Evolutionary conservation across 2,113 vertebrate species (phyloP).

Genomic region (Spermophilus dauricus): DNA sequence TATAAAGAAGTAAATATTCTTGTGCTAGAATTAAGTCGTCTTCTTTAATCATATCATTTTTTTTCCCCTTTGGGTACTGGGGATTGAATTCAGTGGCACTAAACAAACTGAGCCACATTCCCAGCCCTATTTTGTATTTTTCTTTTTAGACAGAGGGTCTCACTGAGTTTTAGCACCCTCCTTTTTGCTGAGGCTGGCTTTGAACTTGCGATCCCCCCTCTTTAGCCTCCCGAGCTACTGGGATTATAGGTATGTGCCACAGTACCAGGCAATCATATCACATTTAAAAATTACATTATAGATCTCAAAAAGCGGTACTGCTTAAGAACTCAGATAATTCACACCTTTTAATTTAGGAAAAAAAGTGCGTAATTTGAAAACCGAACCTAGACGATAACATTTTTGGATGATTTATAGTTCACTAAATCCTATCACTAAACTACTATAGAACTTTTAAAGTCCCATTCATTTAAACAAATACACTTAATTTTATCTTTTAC

Average conservation of each 20-base stretch:
- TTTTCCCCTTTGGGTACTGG: no score
- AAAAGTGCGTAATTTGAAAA: neutral
- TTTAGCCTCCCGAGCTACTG: no score
- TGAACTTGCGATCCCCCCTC: no score
- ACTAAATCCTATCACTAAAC: slow-evolving; percentile 23
- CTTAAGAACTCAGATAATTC: neutral
- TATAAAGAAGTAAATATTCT: slow-evolving; percentile 43
- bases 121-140: no score
- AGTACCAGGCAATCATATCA: no score
- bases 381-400: neutral
- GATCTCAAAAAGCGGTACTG: slow-evolving; percentile 20
- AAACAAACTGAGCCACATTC: no score
- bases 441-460: slow-evolving; percentile 15
- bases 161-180: no score
- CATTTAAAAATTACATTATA: slow-evolving; percentile 17
- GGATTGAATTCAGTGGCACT: no score
- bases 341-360: neutral
- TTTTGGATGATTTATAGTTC: neutral
- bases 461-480: neutral
- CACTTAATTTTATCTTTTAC: slow-evolving; percentile 33
- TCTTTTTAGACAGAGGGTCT: no score
- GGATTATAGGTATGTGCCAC: no score
- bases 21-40: slow-evolving; percentile 14
- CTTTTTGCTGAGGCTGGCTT: no score
- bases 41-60: neutral